Percentiles rank a stretch among this genome's conserved stretches.
Conservation (phyloP, 2,113 vertebrate species). For the Steatornis caripensis region DNA sequence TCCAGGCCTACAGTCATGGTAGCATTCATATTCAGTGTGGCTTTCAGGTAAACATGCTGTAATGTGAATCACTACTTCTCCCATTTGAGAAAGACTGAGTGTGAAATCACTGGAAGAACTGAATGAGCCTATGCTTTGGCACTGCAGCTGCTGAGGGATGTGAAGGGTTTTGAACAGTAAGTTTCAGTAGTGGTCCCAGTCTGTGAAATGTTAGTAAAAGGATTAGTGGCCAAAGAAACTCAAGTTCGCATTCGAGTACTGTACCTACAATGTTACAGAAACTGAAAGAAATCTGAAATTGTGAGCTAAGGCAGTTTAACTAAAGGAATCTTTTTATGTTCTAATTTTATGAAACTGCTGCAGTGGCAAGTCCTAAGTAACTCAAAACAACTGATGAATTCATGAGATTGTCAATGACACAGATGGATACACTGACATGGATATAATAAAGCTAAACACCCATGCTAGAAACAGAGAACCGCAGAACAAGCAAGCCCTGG, state of each 20-base stretch:
- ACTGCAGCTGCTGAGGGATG: not conserved
- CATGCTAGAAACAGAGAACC: not conserved
- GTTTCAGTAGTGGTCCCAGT: not conserved
- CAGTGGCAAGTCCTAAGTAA: not conserved
- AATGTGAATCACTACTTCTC: conserved; percentile 22
- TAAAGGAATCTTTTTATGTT: not conserved
- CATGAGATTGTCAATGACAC: not conserved
- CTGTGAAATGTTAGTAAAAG: not conserved
- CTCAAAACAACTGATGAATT: not conserved
- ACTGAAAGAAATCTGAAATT: not conserved
- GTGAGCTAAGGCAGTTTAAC: not conserved
- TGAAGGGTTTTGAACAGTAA: not conserved
- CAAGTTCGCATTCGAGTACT: not conserved
- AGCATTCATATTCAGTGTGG: not conserved
- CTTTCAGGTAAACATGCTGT: conserved; percentile 22
- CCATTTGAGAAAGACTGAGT: not conserved
- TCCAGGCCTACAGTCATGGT: not conserved
- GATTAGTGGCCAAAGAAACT: not conserved
- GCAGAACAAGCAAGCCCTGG: not conserved
- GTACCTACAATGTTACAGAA: not conserved
- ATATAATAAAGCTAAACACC: conserved; percentile 5
- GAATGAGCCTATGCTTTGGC: not conserved
- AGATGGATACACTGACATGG: not conserved
- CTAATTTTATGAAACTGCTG: not conserved
- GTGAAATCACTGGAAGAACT: conserved; percentile 41